phyloP scores from a whole-genome alignment of 2,113 vertebrate species.

The Brachirus orientalis region DNA sequence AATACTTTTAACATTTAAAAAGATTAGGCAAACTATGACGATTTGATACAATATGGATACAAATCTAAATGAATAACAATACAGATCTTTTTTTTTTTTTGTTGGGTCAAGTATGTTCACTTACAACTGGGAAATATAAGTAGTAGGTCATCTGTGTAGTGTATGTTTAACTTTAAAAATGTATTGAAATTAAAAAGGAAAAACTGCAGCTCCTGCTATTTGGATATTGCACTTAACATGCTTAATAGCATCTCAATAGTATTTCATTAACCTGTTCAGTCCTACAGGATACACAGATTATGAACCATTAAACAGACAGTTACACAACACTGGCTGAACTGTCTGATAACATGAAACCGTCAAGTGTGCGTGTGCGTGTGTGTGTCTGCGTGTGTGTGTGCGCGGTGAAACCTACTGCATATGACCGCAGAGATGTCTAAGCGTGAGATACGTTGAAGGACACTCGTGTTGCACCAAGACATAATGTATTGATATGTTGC shows the following conservation, averaged over 20 bases:
- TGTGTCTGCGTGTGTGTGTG: no score
- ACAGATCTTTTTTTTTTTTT: neutral
- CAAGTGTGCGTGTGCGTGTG: slow-evolving; percentile 22
- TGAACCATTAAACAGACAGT: slow-evolving; percentile 28
- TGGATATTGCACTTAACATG: no score
- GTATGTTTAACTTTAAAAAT: neutral
- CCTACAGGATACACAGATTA: neutral
- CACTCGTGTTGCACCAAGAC: slow-evolving; percentile 30
- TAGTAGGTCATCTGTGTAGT: neutral
- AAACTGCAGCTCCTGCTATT: no score
- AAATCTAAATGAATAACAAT: no score
- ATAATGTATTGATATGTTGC: no score
- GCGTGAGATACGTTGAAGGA: slow-evolving; percentile 56
- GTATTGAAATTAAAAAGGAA: no score
- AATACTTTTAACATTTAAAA: no score
- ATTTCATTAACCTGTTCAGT: neutral
- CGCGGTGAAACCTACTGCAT: slow-evolving; percentile 2
- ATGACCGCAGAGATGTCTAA: slow-evolving; percentile 23
- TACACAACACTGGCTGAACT: slow-evolving; percentile 15
- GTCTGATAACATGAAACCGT: slow-evolving; percentile 31
- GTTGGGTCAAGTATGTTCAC: neutral
- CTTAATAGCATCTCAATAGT: neutral
- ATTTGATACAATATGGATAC: no score
- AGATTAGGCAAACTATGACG: no score
- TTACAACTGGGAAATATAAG: neutral